These are phyloP conservation scores for Phoronis australis DNA, from an alignment of 2,888 invertebrate genomes.

Conservation along the genomic window DNA sequence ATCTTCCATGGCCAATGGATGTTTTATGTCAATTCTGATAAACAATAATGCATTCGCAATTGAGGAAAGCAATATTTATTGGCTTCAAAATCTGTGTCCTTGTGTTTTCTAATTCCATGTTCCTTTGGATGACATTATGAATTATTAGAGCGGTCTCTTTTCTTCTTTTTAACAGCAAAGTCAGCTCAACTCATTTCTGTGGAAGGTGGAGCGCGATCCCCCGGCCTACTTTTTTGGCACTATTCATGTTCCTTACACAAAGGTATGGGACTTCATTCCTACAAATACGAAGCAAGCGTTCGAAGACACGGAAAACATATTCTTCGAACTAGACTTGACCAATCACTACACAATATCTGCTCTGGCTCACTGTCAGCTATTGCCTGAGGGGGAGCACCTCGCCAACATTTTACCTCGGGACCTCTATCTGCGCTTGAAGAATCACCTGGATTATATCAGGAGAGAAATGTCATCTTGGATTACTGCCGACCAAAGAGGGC, in stretches of 20 bases:
- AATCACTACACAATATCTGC: constrained; percentile 55
- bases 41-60: too few relatives aligned
- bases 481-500: constrained; percentile 46
- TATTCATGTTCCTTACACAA: constrained; percentile 59
- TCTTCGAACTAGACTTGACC: constrained; percentile 58
- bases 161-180: constrained; percentile 23
- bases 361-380: constrained; percentile 55
- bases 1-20: too few relatives aligned
- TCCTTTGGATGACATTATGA: too few relatives aligned
- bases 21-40: too few relatives aligned
- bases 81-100: too few relatives aligned
- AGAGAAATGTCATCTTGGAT: constrained; percentile 54
- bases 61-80: too few relatives aligned
- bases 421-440: constrained; percentile 53
- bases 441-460: constrained; percentile 54
- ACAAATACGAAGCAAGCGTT: constrained; percentile 57
- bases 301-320: constrained; percentile 53
- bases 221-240: constrained; percentile 58
- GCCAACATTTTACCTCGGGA: constrained; percentile 52
- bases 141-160: background rate
- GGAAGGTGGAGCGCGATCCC: constrained; percentile 48
- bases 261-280: constrained; percentile 58
- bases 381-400: constrained; percentile 51
- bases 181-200: constrained; percentile 50
- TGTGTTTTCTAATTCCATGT: too few relatives aligned